Base-by-base conservation (phyloP, 2,113 vertebrate genomes). In the Cryptotis parvus region DNA sequence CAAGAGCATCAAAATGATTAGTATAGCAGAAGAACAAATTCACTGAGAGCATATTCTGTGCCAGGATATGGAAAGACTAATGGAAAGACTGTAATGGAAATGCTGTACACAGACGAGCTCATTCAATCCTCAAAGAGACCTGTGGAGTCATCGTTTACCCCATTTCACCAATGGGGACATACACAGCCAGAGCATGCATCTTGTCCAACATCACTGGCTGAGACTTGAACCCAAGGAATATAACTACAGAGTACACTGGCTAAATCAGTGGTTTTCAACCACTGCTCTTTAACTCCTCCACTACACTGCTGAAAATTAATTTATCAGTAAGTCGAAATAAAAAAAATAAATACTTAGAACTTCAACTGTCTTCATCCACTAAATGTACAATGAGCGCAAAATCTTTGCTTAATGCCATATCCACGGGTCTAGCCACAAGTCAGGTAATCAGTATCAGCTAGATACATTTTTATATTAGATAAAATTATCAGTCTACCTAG, bases 1-100 rank as follows among this genome's bases (percentile, higher is more conserved):
- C 2, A 82, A 52, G 0, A 65, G 6, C 18, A 22, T 20, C 10
- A 49, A 14, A 49, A 9, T 49, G 10, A 49, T 49, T 49, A 49
- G 10, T 49, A 49, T 7, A 49, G 45, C 45, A 49, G 45, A 49
- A 49, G 45, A 49, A 49, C 14, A 2, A 37, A 45, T 24, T 77
- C 39, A 26, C 37, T 35, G 31, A 78, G 9, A 79, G 27, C 12
- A n/a, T 35, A 35, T 31, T 43, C 49, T 4, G 22, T 3, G 3
- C 58, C 43, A 84, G 15, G 4, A n/a, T 22, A 55, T 29, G n/a
- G n/a, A n/a, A n/a, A n/a, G n/a, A n/a, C n/a, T 87, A 63, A 74
- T 85, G 69, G 84, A 92, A 45, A 35, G 26, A 84, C 49, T 84
- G 45, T 87, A 63, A 74, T 85, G 69, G 84, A 92, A 45, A 35